A percentile compares a stretch with the other conserved stretches of the same genome.
Conservation (phyloP, 1,140 invertebrate genomes). For the Bombus confusus region DNA sequence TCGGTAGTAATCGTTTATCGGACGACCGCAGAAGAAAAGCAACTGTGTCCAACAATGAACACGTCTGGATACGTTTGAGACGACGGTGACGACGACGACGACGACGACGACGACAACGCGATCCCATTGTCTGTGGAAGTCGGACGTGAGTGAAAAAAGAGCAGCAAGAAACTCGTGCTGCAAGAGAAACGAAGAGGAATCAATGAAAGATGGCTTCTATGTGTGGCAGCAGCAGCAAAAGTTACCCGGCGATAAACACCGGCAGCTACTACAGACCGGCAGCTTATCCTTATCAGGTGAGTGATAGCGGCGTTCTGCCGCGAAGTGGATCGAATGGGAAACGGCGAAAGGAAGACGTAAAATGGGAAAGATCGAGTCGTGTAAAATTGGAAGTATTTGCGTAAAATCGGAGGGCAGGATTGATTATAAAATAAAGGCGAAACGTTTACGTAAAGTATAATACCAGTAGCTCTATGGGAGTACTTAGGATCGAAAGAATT, state of each 20-base stretch:
- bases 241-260: constrained; percentile 77
- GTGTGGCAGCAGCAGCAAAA: constrained; percentile 80
- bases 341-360: not conserved
- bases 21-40: no score
- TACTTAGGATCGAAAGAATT: no score
- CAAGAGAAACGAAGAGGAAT: not conserved
- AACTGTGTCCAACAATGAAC: constrained; percentile 5
- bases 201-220: constrained; percentile 77
- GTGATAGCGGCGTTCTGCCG: constrained; percentile 33
- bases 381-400: not conserved
- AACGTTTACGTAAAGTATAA: no score
- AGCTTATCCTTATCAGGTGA: constrained; percentile 80
- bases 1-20: not conserved
- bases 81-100: not conserved
- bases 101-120: not conserved
- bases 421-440: no score
- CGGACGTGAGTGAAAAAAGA: not conserved
- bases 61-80: constrained; percentile 1
- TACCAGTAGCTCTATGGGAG: no score
- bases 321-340: not conserved
- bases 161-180: not conserved
- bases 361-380: not conserved
- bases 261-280: constrained; percentile 78
- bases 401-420: no score
- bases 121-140: constrained; percentile 8